phyloP scores from a whole-genome alignment of 2,113 vertebrate genomes.

The Oreochromis tanganicae region DNA sequence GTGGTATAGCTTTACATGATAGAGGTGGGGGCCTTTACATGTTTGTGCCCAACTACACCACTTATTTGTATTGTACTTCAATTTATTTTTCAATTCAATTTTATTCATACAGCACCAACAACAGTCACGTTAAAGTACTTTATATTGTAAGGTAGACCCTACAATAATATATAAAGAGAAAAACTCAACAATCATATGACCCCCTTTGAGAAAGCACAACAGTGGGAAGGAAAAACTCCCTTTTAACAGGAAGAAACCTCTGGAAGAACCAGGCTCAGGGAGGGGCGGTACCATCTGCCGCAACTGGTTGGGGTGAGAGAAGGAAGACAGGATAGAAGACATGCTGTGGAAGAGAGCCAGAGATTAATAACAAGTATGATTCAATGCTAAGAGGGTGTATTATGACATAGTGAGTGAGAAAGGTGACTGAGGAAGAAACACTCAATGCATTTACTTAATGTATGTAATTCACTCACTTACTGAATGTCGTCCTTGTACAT shows the following conservation, averaged over 20 bases:
- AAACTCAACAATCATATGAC: background rate
- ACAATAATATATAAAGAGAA: background rate
- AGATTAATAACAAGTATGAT: accelerated
- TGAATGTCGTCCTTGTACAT: background rate
- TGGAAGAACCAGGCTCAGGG: background rate
- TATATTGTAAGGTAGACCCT: background rate
- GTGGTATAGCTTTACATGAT: background rate
- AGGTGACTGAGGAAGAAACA: background rate
- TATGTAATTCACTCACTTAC: background rate
- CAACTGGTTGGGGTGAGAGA: background rate
- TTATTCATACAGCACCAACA: accelerated
- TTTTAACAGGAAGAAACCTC: background rate
- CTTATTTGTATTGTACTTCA: background rate
- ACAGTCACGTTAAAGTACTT: background rate
- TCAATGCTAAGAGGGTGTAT: background rate
- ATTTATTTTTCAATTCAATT: background rate
- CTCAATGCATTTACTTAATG: background rate
- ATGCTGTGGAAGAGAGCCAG: background rate
- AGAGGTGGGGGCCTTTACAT: background rate
- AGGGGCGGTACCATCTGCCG: accelerated
- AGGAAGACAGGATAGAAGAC: background rate
- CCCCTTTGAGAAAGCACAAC: background rate
- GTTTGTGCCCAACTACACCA: background rate
- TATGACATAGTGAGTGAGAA: background rate
- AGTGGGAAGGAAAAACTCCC: background rate